Percentiles rank a stretch among this genome's conserved stretches.
phyloP scores from a whole-genome alignment of 30 jellyfish, hydroid and myxozoan genomes.

The Aurelia aurita region DNA sequence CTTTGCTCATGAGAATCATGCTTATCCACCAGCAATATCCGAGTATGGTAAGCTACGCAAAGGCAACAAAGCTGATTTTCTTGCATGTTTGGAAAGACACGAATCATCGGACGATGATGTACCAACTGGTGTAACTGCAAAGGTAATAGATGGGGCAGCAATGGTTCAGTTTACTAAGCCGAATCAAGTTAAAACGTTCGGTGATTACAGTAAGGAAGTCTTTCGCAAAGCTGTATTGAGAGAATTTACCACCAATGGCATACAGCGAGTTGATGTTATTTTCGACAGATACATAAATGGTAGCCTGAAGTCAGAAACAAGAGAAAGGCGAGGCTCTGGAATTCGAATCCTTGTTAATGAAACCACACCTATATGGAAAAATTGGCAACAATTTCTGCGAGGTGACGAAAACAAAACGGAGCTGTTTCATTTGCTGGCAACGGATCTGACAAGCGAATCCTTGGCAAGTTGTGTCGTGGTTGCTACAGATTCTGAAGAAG shows the following conservation, averaged over 20 bases:
- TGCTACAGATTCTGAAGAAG: slow-evolving; percentile 23
- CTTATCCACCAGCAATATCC: slow-evolving; percentile 69
- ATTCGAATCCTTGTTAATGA: slow-evolving; percentile 24
- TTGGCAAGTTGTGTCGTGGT: neutral
- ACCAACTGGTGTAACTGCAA: too few relatives aligned
- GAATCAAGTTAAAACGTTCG: slow-evolving; percentile 26
- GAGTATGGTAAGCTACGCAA: slow-evolving; percentile 47
- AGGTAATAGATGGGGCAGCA: slow-evolving; percentile 58
- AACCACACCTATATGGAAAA: slow-evolving; percentile 9
- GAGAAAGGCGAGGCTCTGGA: slow-evolving; percentile 51
- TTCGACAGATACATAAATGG: slow-evolving; percentile 41
- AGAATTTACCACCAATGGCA: neutral
- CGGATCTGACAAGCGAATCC: neutral
- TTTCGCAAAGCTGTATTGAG: neutral
- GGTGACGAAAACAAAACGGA: slow-evolving; percentile 64
- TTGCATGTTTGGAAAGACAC: slow-evolving; percentile 20
- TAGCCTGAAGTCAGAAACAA: slow-evolving; percentile 36
- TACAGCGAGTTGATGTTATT: slow-evolving; percentile 55
- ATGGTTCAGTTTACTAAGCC: slow-evolving; percentile 27
- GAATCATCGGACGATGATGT: neutral
- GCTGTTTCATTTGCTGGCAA: slow-evolving; percentile 63
- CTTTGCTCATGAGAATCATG: slow-evolving; percentile 63
- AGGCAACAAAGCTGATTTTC: slow-evolving; percentile 53
- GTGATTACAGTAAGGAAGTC: neutral
- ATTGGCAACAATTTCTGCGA: slow-evolving; percentile 74